Percentiles rank a stretch among this genome's conserved stretches.
Evolutionary conservation across 2,113 vertebrate species (phyloP).

Genomic region (Ia io): DNA sequence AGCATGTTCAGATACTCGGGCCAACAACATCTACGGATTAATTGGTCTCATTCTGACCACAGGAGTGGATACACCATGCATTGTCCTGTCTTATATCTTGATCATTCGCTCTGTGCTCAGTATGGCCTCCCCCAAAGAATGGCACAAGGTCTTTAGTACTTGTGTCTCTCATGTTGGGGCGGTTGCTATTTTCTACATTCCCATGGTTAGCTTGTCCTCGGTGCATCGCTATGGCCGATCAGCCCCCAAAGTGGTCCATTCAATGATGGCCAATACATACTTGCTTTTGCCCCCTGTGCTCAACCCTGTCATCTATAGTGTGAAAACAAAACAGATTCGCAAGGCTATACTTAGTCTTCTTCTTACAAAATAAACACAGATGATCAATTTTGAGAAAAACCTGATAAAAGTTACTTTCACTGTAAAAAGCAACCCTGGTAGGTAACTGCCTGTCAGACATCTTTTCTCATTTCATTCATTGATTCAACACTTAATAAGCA

Average conservation of each 20-base stretch:
- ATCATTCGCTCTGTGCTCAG: slow-evolving; percentile 47
- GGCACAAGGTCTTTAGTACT: slow-evolving; percentile 54
- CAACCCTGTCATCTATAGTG: slow-evolving; percentile 68
- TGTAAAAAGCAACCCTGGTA: not conserved
- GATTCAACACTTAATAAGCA: not conserved
- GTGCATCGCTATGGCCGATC: slow-evolving; percentile 15
- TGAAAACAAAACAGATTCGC: slow-evolving; percentile 52
- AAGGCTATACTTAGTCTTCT: slow-evolving; percentile 10
- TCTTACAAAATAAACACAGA: slow-evolving; percentile 17
- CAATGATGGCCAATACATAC: slow-evolving; percentile 53
- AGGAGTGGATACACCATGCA: slow-evolving; percentile 27
- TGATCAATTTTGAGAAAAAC: not conserved
- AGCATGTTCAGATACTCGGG: slow-evolving; percentile 8
- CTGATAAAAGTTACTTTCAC: not conserved
- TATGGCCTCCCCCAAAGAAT: slow-evolving; percentile 24
- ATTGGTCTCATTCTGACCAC: not conserved
- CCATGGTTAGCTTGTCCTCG: slow-evolving; percentile 56
- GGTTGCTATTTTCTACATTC: slow-evolving; percentile 56
- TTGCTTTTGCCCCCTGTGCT: slow-evolving; percentile 62
- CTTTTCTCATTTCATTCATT: not conserved
- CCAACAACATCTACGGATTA: slow-evolving; percentile 36
- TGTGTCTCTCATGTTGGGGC: slow-evolving; percentile 48
- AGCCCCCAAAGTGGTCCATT: slow-evolving; percentile 29
- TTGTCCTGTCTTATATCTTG: slow-evolving; percentile 39
- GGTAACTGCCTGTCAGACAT: not conserved